phyloP scores from a whole-genome alignment of 2,797 vertebrate genomes.

The Sebastes nivosus region DNA sequence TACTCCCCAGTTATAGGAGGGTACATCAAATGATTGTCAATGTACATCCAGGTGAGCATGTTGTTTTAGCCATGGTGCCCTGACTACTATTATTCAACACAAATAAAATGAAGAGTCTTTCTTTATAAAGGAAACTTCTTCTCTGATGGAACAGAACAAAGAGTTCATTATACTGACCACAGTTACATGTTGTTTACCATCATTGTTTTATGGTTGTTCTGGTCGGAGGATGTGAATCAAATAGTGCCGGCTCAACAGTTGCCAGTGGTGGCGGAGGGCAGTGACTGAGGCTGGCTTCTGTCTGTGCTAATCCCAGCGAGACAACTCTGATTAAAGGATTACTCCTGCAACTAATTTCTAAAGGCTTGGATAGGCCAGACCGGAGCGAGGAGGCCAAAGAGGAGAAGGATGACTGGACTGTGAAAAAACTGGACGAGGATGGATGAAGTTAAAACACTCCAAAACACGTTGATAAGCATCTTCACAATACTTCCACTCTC shows the following conservation, averaged over 20 bases:
- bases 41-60: not conserved
- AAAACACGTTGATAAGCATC: slow-evolving; percentile 4
- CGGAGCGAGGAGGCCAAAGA: slow-evolving; percentile 20
- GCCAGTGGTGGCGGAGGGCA: slow-evolving; percentile 41
- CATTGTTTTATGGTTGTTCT: not conserved
- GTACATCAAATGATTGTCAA: not conserved
- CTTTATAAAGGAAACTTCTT: not conserved
- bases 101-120: not conserved
- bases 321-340: slow-evolving; percentile 82
- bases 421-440: not conserved
- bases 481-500: not conserved
- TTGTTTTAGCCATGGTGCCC: too few species aligned
- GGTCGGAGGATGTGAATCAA: not conserved
- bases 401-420: slow-evolving; percentile 4
- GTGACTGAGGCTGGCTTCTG: slow-evolving; percentile 52
- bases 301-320: slow-evolving; percentile 74
- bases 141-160: not conserved
- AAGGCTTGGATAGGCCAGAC: slow-evolving; percentile 63
- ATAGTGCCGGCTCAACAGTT: slow-evolving; percentile 37
- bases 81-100: too few species aligned
- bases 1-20: not conserved
- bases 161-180: not conserved
- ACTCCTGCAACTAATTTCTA: slow-evolving; percentile 76
- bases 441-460: not conserved
- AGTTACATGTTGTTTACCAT: not conserved